Evolutionary conservation across 2,888 invertebrate species (phyloP), one percentile per base, ranked within the genome.

Genomic region (Hydrotaea cyrtoneurina): DNA sequence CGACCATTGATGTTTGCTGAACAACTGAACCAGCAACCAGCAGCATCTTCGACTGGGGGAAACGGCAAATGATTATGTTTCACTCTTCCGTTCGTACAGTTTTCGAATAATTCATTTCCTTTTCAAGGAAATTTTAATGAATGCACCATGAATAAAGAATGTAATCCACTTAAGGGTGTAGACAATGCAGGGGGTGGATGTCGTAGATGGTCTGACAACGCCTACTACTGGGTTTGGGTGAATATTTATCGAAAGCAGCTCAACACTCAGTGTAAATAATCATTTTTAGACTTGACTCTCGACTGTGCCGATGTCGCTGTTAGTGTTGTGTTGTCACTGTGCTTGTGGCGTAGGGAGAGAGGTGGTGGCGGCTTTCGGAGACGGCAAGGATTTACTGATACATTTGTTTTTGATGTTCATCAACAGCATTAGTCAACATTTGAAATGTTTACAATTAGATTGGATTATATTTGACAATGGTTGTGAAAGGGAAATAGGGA

Each of bases 231-330:
- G 31, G 7, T 31, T 2, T 31, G 31, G 31, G 31, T 7, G 7
- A 31, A 31, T 7, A 31, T 31, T 31, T 4, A 31, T 2, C 31
- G 31, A 31, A 31, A 39, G 46, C n/a, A 23, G 43, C 64, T 59
- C 21, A 50, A 43, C 21, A 59, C 57, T n/a, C n/a, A n/a, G n/a
- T 59, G 21, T 74, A 77, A 83, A 80, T 80, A 83, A 74, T 80
- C 80, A 31, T 36, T 59, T 74, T 19, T 26, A n/a, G 66, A 69
- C 69, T 77, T 83, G 73, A 46, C 26, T 36, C 26, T 21, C n/a
- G 46, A n/a, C 53, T 73, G 69, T 7, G 31, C 31, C 31, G 31
- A 31, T 31, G 31, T 31, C 31, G 31, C 31, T 31, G 31, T 31
- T 31, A n/a, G n/a, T 31, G 7, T 31, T 31, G 7, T 31, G 31